Evolutionary conservation across 2,888 invertebrate species (phyloP).

Genomic region (Drosophila anceps): DNA sequence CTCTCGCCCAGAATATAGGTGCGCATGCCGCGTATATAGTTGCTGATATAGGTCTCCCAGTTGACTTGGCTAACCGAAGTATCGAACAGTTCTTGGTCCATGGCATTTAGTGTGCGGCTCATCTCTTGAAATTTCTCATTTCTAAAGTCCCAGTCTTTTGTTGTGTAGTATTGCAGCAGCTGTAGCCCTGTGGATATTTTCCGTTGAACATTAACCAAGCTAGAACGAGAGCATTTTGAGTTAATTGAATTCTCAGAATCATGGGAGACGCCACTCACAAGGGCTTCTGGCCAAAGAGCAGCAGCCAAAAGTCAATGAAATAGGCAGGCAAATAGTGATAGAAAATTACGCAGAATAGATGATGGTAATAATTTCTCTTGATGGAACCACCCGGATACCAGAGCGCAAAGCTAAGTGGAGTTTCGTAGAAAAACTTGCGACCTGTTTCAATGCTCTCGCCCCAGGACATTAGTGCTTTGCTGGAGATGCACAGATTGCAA

Average conservation of each 20-base stretch:
- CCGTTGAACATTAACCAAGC: conserved; percentile 88
- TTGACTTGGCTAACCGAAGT: conserved; percentile 86
- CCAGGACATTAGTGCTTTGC: conserved; percentile 93
- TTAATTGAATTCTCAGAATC: not conserved
- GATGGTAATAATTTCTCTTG: conserved; percentile 89
- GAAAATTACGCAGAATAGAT: conserved; percentile 89
- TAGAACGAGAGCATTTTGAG: conserved; percentile 64
- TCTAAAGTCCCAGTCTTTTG: conserved; percentile 91
- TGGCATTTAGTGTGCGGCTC: conserved; percentile 86
- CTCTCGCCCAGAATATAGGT: conserved; percentile 94
- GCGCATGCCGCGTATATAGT: conserved; percentile 93
- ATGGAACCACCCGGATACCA: conserved; percentile 93
- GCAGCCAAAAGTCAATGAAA: conserved; percentile 89
- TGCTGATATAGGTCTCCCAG: conserved; percentile 89
- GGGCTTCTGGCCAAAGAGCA: conserved; percentile 90
- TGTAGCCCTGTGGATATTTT: conserved; percentile 87
- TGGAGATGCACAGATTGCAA: conserved; percentile 91
- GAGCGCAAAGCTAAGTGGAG: conserved; percentile 91
- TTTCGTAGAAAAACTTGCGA: conserved; percentile 87
- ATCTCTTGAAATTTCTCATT: conserved; percentile 88
- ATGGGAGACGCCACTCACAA: conserved; percentile 88
- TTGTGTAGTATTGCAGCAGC: conserved; percentile 91
- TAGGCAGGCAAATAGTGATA: conserved; percentile 92
- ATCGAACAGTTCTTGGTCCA: conserved; percentile 88
- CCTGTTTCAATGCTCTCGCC: conserved; percentile 91